A percentile compares a stretch with the other conserved stretches of the same genome.
Conservation (phyloP, 2,113 vertebrate genomes). For the Ciconia maguari region DNA sequence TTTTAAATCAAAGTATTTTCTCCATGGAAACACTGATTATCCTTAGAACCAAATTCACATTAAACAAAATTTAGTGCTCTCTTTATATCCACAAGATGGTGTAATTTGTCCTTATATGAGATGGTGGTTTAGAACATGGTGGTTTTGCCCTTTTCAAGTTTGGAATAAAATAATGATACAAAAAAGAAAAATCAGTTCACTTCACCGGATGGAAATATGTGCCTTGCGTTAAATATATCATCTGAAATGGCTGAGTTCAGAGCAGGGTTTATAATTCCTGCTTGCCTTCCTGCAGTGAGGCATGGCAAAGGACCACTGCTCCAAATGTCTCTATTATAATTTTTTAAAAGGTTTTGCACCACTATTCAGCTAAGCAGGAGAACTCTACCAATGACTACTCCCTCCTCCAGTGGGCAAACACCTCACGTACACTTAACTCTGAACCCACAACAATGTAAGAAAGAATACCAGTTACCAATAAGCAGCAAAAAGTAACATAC, state of each 20-base stretch:
- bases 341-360: neutral
- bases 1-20: neutral
- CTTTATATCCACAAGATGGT: constrained; percentile 69
- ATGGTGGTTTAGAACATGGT: neutral
- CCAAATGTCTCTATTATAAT: neutral
- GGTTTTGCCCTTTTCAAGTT: neutral
- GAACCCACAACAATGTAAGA: neutral
- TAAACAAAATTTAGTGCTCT: constrained; percentile 10
- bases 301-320: neutral
- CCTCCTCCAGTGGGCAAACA: neutral
- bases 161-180: neutral
- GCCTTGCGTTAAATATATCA: neutral
- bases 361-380: neutral
- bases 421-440: neutral
- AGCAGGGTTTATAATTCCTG: neutral
- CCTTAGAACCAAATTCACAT: neutral
- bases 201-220: neutral
- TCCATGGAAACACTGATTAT: neutral
- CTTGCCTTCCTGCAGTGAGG: neutral
- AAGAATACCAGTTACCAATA: neutral
- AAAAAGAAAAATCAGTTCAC: neutral
- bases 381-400: neutral
- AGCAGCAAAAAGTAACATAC: neutral
- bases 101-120: constrained; percentile 69
- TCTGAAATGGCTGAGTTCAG: neutral